Conservation (phyloP, 2,797 vertebrate genomes). For the Lacerta agilis region DNA sequence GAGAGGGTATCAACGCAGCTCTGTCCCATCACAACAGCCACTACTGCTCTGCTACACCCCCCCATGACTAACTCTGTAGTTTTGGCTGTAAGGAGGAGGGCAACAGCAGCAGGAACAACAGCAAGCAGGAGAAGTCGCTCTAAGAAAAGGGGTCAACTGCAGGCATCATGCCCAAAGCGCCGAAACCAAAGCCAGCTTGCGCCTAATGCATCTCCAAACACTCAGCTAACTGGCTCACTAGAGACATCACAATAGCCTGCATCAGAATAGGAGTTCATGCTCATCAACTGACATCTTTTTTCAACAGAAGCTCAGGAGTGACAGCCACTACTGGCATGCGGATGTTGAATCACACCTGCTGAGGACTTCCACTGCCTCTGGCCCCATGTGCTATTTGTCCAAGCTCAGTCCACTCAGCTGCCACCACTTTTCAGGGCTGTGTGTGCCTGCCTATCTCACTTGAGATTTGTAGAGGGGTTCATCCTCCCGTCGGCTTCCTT, state of each 20-base stretch:
- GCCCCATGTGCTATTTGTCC: background rate
- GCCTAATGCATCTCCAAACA: background rate
- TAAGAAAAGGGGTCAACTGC: too few species aligned
- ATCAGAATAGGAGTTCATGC: background rate
- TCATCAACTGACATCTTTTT: background rate
- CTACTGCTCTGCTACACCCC: too few species aligned
- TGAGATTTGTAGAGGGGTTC: background rate
- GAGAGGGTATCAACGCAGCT: too few species aligned
- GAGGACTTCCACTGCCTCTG: background rate
- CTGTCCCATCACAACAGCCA: too few species aligned
- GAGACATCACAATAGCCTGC: background rate
- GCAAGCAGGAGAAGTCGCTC: too few species aligned
- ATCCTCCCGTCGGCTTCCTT: background rate
- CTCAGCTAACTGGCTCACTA: background rate
- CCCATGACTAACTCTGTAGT: too few species aligned
- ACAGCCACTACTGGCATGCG: background rate
- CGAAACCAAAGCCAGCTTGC: too few species aligned
- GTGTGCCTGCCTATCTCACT: too few species aligned
- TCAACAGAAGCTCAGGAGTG: background rate
- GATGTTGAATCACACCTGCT: background rate
- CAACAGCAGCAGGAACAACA: too few species aligned
- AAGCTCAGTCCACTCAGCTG: background rate
- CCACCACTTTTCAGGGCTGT: background rate
- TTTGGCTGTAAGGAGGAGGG: too few species aligned
- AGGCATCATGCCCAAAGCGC: too few species aligned